Percentiles rank a stretch among this genome's conserved stretches.
Evolutionary conservation across 2,113 vertebrate species (phyloP).

Genomic region (Nibea coibor): DNA sequence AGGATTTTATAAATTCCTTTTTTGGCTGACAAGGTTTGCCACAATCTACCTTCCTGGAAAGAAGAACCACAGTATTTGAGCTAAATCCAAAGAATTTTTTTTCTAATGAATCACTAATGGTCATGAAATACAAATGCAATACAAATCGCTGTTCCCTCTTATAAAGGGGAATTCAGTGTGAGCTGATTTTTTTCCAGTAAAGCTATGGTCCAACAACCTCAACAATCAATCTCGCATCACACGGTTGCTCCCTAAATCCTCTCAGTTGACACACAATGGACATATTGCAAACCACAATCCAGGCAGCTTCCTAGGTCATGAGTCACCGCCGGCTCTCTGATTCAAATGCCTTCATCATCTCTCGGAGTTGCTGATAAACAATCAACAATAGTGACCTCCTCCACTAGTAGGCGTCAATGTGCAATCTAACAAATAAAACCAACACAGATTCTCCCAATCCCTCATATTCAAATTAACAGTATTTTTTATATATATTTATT

Average conservation of each 20-base stretch:
- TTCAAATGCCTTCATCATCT: not conserved
- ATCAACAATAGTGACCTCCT: not conserved
- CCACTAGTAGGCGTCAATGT: not conserved
- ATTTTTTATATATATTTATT: not conserved
- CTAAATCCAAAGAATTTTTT: not conserved
- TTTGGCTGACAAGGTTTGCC: not conserved
- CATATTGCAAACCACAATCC: not conserved
- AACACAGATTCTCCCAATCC: not conserved
- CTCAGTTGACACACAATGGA: not conserved
- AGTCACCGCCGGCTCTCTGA: not conserved
- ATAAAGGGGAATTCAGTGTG: not conserved
- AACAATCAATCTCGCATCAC: not conserved
- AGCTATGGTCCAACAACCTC: not conserved
- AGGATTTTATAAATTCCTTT: not conserved
- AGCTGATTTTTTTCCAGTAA: not conserved
- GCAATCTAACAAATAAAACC: not conserved
- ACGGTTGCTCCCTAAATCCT: not conserved
- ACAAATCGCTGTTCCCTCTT: not conserved
- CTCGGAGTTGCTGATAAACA: not conserved
- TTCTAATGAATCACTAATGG: not conserved
- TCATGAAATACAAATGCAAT: not conserved
- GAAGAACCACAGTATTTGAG: not conserved
- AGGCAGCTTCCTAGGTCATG: not conserved
- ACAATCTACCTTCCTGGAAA: not conserved
- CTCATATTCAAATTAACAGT: not conserved